A percentile compares a stretch with the other conserved stretches of the same genome.
phyloP scores from a whole-genome alignment of 2,797 vertebrate species.

The Mormyrops boulengeri region DNA sequence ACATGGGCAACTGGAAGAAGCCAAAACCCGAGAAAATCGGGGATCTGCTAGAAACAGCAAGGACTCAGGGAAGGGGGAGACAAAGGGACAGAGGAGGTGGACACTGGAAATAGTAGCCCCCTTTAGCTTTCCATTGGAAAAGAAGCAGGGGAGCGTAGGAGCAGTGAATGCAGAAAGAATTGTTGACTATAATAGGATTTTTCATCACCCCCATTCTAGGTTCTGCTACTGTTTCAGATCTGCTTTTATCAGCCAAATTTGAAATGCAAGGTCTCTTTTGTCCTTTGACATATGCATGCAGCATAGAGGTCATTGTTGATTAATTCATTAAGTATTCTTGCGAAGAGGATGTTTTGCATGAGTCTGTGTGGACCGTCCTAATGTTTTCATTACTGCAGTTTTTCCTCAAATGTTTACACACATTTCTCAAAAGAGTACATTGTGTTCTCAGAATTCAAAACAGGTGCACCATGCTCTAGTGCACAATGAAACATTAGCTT shows the following conservation, averaged over 20 bases:
- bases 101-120: neutral
- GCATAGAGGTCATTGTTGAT: neutral
- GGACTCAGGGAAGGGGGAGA: neutral
- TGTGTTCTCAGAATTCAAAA: neutral
- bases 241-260: neutral
- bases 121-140: neutral
- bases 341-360: neutral
- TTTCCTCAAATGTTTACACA: neutral
- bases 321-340: neutral
- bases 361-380: neutral
- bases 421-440: slow-evolving; percentile 9
- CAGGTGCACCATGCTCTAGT: neutral
- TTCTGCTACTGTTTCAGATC: neutral
- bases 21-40: neutral
- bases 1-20: neutral
- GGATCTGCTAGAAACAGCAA: neutral
- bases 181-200: neutral
- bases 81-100: neutral
- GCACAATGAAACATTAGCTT: neutral
- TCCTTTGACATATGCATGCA: neutral
- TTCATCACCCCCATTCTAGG: neutral
- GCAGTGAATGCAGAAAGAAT: neutral
- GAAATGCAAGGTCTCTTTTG: neutral
- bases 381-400: slow-evolving; percentile 9
- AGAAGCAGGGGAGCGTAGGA: neutral